phyloP scores from a whole-genome alignment of 2,888 invertebrate species.

The Pseudanteris insignis region DNA sequence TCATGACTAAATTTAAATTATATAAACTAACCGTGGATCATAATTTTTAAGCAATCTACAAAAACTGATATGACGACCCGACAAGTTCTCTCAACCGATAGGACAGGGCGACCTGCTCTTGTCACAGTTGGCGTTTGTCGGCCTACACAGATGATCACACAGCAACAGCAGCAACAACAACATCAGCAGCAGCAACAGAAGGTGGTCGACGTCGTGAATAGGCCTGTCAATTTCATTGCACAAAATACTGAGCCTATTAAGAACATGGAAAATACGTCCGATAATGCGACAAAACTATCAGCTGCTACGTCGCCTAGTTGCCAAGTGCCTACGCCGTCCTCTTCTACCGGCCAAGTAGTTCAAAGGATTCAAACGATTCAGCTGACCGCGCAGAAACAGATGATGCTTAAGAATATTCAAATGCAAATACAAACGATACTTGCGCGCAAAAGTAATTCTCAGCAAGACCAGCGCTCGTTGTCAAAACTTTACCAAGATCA shows the following conservation, averaged over 20 bases:
- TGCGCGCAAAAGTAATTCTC: slow-evolving; percentile 68
- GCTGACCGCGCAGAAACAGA: slow-evolving; percentile 78
- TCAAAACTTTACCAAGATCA: slow-evolving; percentile 75
- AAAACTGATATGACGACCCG: slow-evolving; percentile 49
- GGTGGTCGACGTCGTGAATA: slow-evolving; percentile 52
- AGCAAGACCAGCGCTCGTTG: slow-evolving; percentile 70
- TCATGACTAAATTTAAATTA: too few relatives aligned
- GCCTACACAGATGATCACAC: slow-evolving; percentile 46
- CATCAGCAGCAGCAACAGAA: slow-evolving; percentile 53
- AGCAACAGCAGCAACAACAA: slow-evolving; percentile 12
- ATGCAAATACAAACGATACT: slow-evolving; percentile 76
- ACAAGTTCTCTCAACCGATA: slow-evolving; percentile 45
- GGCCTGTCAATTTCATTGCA: slow-evolving; percentile 51
- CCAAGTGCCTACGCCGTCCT: slow-evolving; percentile 49
- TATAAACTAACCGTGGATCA: too few relatives aligned
- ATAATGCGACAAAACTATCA: slow-evolving; percentile 52
- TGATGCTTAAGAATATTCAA: slow-evolving; percentile 66
- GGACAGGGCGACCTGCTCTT: slow-evolving; percentile 15
- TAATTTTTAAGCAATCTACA: slow-evolving; percentile 48
- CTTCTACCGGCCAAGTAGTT: slow-evolving; percentile 61
- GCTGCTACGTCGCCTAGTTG: slow-evolving; percentile 50
- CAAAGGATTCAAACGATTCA: slow-evolving; percentile 79
- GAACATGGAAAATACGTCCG: slow-evolving; percentile 54
- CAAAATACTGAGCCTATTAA: slow-evolving; percentile 56
- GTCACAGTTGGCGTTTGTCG: slow-evolving; percentile 47